A percentile compares a stretch with the other conserved stretches of the same genome.
Conservation (phyloP, 1,140 invertebrate species). For the Chionoecetes opilio region DNA sequence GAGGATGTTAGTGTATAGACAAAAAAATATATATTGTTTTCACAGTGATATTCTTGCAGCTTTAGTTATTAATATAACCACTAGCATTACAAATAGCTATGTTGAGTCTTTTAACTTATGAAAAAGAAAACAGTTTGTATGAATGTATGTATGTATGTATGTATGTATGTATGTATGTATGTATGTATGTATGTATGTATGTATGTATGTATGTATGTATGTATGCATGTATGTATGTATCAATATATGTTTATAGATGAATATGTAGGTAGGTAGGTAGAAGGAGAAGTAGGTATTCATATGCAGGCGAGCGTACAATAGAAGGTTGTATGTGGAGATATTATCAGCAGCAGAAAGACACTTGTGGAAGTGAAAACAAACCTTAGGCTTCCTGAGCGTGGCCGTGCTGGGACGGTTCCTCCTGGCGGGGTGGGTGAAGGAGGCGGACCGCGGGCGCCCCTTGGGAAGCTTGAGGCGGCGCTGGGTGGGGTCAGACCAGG, state of each 20-base stretch:
- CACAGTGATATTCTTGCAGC: no score
- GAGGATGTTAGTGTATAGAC: neutral
- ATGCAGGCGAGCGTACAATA: neutral
- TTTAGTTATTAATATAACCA: no score
- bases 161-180: no score
- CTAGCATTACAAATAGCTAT: no score
- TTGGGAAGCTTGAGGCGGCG: slow-evolving; percentile 21
- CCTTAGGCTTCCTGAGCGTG: slow-evolving; percentile 79
- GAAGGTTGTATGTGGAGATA: neutral
- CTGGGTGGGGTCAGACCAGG: slow-evolving; percentile 58
- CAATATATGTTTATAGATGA: neutral
- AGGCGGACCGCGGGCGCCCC: slow-evolving; percentile 52
- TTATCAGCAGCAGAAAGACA: neutral
- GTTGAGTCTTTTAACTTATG: no score
- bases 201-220: slow-evolving; percentile 15
- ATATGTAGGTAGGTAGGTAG: neutral
- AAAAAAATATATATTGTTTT: neutral
- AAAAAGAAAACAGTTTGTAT: no score
- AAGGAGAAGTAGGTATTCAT: neutral
- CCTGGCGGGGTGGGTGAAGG: slow-evolving; percentile 25
- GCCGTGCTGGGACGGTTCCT: slow-evolving; percentile 75
- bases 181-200: neutral
- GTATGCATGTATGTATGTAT: neutral
- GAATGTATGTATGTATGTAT: neutral
- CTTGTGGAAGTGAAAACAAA: neutral